phyloP scores from a whole-genome alignment of 2,888 invertebrate species.

The Drosophila kambysellisi region DNA sequence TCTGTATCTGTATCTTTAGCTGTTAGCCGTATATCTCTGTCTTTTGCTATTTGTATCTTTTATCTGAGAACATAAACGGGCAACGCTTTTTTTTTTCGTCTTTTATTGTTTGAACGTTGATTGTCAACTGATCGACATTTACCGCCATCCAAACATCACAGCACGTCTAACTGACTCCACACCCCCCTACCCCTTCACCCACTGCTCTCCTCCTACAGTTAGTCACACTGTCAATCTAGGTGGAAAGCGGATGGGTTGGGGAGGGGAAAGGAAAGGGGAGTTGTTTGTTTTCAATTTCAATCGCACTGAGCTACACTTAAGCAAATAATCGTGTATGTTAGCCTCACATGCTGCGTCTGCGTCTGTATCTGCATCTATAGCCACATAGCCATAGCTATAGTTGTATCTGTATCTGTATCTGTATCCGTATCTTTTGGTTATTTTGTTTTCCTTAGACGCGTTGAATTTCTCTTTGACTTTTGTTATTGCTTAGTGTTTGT shows the following conservation, averaged over 20 bases:
- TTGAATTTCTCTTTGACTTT: slow-evolving; percentile 59
- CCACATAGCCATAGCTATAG: slow-evolving; percentile 21
- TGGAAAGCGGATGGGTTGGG: not conserved
- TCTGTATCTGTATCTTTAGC: slow-evolving; percentile 10
- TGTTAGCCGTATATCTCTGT: slow-evolving; percentile 1
- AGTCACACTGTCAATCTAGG: slow-evolving; percentile 23
- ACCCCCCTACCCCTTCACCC: not conserved
- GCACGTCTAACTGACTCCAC: not conserved
- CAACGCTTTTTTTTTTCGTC: slow-evolving; percentile 37
- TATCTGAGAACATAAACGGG: slow-evolving; percentile 64
- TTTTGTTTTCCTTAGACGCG: slow-evolving; percentile 60
- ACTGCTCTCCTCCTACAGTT: slow-evolving; percentile 4
- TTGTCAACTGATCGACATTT: slow-evolving; percentile 74
- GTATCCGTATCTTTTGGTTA: slow-evolving; percentile 42
- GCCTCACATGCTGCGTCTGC: slow-evolving; percentile 61
- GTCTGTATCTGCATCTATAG: slow-evolving; percentile 36
- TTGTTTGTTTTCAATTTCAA: slow-evolving; percentile 69
- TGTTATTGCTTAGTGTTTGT: slow-evolving; percentile 40
- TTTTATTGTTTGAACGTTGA: slow-evolving; percentile 74
- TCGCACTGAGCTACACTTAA: slow-evolving; percentile 75
- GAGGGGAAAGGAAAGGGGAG: not conserved
- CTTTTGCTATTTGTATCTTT: slow-evolving; percentile 56
- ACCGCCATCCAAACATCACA: slow-evolving; percentile 22
- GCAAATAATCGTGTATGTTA: slow-evolving; percentile 68
- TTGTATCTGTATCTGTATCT: slow-evolving; percentile 35